Evolutionary conservation across 2,113 vertebrate genomes (phyloP), one percentile per base, ranked within the genome.

Genomic region (Cebidichthys violaceus): DNA sequence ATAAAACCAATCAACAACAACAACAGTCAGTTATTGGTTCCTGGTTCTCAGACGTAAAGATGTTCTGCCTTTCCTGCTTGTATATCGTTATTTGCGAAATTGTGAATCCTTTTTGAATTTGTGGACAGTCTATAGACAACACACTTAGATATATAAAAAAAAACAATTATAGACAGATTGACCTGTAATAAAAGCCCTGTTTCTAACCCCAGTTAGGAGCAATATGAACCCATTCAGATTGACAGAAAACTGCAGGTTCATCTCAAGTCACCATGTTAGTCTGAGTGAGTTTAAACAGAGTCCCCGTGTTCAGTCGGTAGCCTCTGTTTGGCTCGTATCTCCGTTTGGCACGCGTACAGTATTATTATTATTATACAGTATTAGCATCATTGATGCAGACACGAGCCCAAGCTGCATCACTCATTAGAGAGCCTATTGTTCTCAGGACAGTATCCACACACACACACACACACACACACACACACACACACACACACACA

Each of bases 361-460:
- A 90, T 93, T 90, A 91, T n/a, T n/a, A n/a, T n/a, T n/a, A n/a
- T n/a, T n/a, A n/a, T 90, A 90, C 87, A 84, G 88, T 88, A 90
- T 93, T 90, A 91, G 75, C 82, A 88, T 93, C 86, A 94, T 89
- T 73, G 47, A 88, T 90, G 86, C 90, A 83, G 82, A 84, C 76
- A n/a, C 22, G 6, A 80, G 87, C 74, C 66, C 43, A 43, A 70
- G 45, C 66, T 61, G 86, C 86, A 77, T 72, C 82, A 66, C 90
- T 93, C 88, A 94, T 96, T 93, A 94, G 75, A 91, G 83, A 33
- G 57, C 82, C 89, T 79, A 92, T 94, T 95, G 94, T 95, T 94
- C 85, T 84, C 65, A 22, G 43, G 13, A 60, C 60, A 68, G 55
- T 35, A 65, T 71, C 57, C 43, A 41, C 55, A 43, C 70, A 54